Evolutionary conservation across 2,797 vertebrate genomes (phyloP).

Genomic region (Denticeps clupeoides): DNA sequence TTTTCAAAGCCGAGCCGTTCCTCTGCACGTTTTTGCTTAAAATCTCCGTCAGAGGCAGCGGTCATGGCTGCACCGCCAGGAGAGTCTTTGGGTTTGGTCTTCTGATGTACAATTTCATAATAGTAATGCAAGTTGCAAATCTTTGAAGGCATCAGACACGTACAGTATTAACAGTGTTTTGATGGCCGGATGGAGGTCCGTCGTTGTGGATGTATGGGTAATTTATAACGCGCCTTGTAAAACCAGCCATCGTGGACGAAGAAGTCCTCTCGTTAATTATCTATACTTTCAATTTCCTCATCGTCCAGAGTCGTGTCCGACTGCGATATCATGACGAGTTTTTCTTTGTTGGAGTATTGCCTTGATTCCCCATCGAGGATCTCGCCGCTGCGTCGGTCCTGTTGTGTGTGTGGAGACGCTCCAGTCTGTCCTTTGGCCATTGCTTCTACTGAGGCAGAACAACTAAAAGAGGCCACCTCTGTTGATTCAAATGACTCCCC

Average conservation of each 20-base stretch:
- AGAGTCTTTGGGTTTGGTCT: conserved; percentile 62
- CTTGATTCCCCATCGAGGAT: conserved; percentile 36
- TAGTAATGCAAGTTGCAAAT: conserved; percentile 7
- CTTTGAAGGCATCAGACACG: conserved; percentile 21
- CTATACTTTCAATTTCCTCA: conserved; percentile 48
- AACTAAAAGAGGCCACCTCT: conserved; percentile 42
- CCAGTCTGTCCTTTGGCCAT: conserved; percentile 16
- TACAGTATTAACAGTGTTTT: conserved; percentile 16
- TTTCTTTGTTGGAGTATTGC: conserved; percentile 72
- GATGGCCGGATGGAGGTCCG: conserved; percentile 4
- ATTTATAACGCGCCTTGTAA: too few relatives aligned
- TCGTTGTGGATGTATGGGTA: too few relatives aligned
- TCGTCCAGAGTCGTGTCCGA: conserved; percentile 53
- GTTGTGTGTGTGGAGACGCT: conserved; percentile 1
- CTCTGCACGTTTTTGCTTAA: conserved; percentile 36
- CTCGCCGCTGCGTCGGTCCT: too few relatives aligned
- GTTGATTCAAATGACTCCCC: conserved; percentile 65
- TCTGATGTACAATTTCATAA: conserved; percentile 23
- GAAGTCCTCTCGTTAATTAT: conserved; percentile 41
- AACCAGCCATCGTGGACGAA: too few relatives aligned
- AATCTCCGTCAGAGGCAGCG: conserved; percentile 39
- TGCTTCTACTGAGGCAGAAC: conserved; percentile 42
- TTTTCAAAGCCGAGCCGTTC: conserved; percentile 34
- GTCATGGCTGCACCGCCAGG: conserved; percentile 43
- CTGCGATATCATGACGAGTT: conserved; percentile 68